Evolutionary conservation across 2,888 invertebrate species (phyloP).

Genomic region (Eurois occulta): DNA sequence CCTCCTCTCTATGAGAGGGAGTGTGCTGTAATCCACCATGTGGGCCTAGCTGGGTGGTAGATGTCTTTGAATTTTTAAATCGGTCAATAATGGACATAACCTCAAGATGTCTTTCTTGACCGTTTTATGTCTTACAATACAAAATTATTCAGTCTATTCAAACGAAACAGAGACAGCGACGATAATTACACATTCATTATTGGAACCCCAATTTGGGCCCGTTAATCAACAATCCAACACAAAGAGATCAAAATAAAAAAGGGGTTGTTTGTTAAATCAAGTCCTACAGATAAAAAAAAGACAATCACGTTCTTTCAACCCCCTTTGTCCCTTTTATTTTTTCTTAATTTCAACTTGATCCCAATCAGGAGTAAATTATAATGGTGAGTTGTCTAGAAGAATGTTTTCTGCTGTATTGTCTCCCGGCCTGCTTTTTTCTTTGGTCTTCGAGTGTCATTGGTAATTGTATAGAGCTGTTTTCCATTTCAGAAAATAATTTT

Average conservation of each 20-base stretch:
- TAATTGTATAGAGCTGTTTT: conserved; percentile 77
- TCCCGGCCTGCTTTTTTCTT: conserved; percentile 79
- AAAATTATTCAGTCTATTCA: conserved; percentile 10
- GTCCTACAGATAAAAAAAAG: conserved; percentile 84
- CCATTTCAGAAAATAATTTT: not conserved
- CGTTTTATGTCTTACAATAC: not conserved
- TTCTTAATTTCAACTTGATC: conserved; percentile 90
- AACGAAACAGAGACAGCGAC: conserved; percentile 32
- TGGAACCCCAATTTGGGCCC: conserved; percentile 72
- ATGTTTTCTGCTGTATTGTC: conserved; percentile 86
- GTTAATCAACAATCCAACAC: conserved; percentile 79
- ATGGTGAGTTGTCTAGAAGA: conserved; percentile 88
- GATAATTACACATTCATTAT: conserved; percentile 67
- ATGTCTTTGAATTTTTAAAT: not conserved
- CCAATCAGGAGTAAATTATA: conserved; percentile 90
- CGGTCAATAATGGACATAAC: too few relatives aligned
- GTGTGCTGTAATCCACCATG: not conserved
- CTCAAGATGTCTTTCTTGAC: not conserved
- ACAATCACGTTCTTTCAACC: conserved; percentile 78
- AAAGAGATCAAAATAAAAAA: conserved; percentile 75
- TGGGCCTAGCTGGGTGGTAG: not conserved
- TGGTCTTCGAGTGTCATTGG: conserved; percentile 79
- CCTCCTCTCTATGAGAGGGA: not conserved
- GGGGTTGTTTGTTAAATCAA: conserved; percentile 88
- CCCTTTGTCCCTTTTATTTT: conserved; percentile 87